Percentiles rank a stretch among this genome's conserved stretches.
Conservation (phyloP, 1,140 invertebrate species). For the Caenorhabditis elegans region DNA sequence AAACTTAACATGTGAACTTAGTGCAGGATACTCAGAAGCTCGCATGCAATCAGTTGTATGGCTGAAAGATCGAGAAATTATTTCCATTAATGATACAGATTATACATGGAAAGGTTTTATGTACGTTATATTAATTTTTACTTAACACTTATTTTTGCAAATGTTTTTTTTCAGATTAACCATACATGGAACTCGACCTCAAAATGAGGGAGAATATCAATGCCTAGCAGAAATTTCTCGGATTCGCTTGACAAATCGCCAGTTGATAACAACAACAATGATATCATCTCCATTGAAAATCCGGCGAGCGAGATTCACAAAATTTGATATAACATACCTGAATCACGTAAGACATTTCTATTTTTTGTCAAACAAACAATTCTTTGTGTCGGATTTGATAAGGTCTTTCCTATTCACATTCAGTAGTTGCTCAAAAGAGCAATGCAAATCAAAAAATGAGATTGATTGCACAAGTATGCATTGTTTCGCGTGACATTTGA, state of each 20-base stretch:
- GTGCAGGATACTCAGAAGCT: constrained; percentile 27
- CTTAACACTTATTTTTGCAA: too few species aligned
- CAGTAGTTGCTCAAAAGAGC: background rate
- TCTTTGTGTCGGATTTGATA: background rate
- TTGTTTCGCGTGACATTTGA: constrained; percentile 31
- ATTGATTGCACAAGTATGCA: constrained; percentile 24
- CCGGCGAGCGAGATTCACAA: constrained; percentile 38
- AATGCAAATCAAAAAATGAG: background rate
- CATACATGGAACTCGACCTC: background rate
- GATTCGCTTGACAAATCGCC: constrained; percentile 27
- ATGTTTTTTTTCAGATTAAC: constrained; percentile 4
- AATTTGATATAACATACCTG: constrained; percentile 37
- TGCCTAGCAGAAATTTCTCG: constrained; percentile 8
- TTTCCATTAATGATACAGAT: background rate
- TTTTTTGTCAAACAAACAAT: too few species aligned
- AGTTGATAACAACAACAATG: background rate
- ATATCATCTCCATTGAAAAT: constrained; percentile 40
- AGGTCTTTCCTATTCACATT: background rate
- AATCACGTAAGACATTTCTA: constrained; percentile 39
- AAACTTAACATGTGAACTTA: constrained; percentile 26
- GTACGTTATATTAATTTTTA: constrained; percentile 16
- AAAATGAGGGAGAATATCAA: constrained; percentile 42
- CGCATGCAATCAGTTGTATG: background rate
- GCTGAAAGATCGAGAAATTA: constrained; percentile 15
- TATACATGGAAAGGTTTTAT: background rate